Conservation (phyloP, 2,113 vertebrate species). For the Carassius carassius region DNA sequence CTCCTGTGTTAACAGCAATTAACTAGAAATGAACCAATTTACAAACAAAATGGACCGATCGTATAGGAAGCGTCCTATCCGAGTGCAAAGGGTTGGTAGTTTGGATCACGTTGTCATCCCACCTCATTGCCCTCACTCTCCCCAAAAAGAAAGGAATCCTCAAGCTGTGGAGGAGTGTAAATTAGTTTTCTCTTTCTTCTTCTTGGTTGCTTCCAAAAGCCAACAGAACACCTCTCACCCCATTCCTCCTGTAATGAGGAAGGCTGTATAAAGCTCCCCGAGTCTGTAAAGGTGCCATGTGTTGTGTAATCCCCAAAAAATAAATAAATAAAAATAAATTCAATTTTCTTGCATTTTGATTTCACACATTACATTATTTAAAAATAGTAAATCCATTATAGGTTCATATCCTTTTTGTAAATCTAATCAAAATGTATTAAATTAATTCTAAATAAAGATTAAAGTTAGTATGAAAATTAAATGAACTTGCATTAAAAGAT, state of each 20-base stretch:
- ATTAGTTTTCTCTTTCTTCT: constrained; percentile 65
- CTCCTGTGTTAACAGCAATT: constrained; percentile 74
- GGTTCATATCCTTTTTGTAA: background rate
- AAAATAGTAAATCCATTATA: background rate
- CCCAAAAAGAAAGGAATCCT: constrained; percentile 55
- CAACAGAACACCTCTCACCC: constrained; percentile 56
- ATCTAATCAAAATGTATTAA: background rate
- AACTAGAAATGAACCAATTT: constrained; percentile 68
- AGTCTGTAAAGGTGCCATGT: constrained; percentile 49
- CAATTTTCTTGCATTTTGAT: background rate
- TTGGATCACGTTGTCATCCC: constrained; percentile 66
- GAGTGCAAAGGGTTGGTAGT: constrained; percentile 58
- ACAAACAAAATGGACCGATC: constrained; percentile 72
- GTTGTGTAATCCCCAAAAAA: constrained; percentile 13
- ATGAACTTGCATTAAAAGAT: background rate
- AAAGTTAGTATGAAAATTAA: background rate
- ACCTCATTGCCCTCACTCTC: constrained; percentile 56
- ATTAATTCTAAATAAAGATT: background rate
- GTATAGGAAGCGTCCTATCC: constrained; percentile 61
- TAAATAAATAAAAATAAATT: background rate
- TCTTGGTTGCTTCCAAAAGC: constrained; percentile 56
- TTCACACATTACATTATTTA: background rate
- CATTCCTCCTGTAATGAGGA: constrained; percentile 67
- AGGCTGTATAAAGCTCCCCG: constrained; percentile 55
- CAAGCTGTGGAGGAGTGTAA: constrained; percentile 65